Evolutionary conservation across 2,113 vertebrate genomes (phyloP).

Genomic region (Antigone vipio): DNA sequence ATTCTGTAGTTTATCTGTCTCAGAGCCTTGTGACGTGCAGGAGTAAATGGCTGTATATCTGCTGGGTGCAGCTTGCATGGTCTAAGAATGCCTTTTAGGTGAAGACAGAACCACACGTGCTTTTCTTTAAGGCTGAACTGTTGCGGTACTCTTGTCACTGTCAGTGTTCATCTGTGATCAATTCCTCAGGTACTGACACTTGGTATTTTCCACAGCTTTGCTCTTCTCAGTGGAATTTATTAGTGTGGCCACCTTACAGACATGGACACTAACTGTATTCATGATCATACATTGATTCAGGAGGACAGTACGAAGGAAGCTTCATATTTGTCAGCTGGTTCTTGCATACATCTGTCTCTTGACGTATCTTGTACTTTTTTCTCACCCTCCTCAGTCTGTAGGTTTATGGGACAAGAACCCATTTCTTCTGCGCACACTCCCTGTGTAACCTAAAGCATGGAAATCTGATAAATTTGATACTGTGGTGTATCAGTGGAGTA

Average conservation of each 20-base stretch:
- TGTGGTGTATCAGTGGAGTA: neutral
- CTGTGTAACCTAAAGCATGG: accelerated
- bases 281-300: neutral
- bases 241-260: neutral
- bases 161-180: neutral
- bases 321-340: neutral
- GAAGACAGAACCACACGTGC: neutral
- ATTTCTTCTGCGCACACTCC: neutral
- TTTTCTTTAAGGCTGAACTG: neutral
- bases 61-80: neutral
- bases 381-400: neutral
- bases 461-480: neutral
- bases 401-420: neutral
- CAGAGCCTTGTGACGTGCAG: neutral
- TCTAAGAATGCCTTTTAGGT: neutral
- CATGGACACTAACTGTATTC: neutral
- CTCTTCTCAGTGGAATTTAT: neutral
- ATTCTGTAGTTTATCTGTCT: neutral
- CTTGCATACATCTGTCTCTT: neutral
- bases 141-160: neutral
- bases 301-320: neutral
- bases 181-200: neutral
- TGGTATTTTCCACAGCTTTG: neutral
- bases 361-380: neutral
- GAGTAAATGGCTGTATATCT: neutral